Conservation (phyloP, 2,888 invertebrate genomes). For the Tubiluchus corallicola region DNA sequence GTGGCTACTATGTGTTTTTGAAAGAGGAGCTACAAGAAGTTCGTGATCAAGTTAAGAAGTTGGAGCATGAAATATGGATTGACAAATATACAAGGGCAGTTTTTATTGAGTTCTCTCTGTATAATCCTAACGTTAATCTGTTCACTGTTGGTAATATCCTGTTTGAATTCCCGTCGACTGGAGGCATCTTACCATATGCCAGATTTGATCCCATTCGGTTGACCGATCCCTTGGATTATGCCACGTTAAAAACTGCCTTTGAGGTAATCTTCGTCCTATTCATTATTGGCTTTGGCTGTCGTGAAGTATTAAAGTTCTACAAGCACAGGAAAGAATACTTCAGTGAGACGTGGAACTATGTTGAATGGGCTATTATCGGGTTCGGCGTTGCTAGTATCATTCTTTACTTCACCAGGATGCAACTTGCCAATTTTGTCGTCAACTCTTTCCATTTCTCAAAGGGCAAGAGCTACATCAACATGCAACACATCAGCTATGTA, state of each 20-base stretch:
- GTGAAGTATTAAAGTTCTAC: no score
- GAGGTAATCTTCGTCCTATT: no score
- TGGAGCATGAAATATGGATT: slow-evolving; percentile 17
- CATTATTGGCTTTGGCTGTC: no score
- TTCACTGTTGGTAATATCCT: slow-evolving; percentile 20
- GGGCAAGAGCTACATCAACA: slow-evolving; percentile 14
- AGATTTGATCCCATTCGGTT: no score
- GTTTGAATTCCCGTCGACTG: no score
- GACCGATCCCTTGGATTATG: no score
- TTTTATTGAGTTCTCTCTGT: slow-evolving; percentile 20
- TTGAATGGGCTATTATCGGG: slow-evolving; percentile 22
- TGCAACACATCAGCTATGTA: slow-evolving; percentile 12
- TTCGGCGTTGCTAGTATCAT: slow-evolving; percentile 24
- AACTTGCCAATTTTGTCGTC: slow-evolving; percentile 5
- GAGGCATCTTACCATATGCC: no score
- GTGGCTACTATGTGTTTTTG: neutral
- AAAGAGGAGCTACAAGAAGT: neutral
- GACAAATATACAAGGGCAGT: slow-evolving; percentile 19
- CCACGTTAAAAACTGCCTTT: no score
- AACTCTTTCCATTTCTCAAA: slow-evolving; percentile 6
- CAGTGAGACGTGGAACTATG: slow-evolving; percentile 22
- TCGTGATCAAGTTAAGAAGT: slow-evolving; percentile 12
- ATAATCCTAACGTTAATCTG: slow-evolving; percentile 19
- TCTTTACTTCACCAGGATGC: slow-evolving; percentile 14
- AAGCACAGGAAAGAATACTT: no score